These are phyloP conservation scores for Pseudois nayaur DNA, from an alignment of 2,113 vertebrate genomes.

Conservation along the genomic window DNA sequence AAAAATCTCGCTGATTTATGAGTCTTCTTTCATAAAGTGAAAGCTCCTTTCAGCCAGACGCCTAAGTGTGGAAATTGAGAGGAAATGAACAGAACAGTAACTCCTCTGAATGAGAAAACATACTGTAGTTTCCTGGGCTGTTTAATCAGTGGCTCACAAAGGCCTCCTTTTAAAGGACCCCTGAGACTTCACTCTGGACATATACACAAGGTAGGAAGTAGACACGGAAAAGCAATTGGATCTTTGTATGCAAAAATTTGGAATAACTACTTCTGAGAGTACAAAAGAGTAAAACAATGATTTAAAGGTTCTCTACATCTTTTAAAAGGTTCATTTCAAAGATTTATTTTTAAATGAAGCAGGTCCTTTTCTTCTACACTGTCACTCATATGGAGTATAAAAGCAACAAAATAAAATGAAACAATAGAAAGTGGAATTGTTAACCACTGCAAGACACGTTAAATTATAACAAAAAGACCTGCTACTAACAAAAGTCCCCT, in stretches of 20 bases:
- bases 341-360: slow-evolving; percentile 39
- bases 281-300: background rate
- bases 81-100: slow-evolving; percentile 6
- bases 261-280: background rate
- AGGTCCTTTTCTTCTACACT: background rate
- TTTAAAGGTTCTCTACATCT: background rate
- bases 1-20: slow-evolving; percentile 54
- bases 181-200: background rate
- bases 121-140: background rate
- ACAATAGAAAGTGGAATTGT: background rate
- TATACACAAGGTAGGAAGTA: background rate
- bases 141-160: slow-evolving; percentile 28
- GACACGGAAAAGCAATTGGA: slow-evolving; percentile 19
- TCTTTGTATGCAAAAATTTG: background rate
- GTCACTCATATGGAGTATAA: slow-evolving; percentile 33
- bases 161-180: background rate
- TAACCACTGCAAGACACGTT: slow-evolving; percentile 34
- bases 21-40: slow-evolving; percentile 47
- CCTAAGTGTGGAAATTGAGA: slow-evolving; percentile 6
- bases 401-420: slow-evolving; percentile 64
- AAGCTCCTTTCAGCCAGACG: slow-evolving; percentile 16
- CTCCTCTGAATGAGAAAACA: background rate
- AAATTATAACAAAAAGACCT: slow-evolving; percentile 56
- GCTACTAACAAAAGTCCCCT: slow-evolving; percentile 50
- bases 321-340: slow-evolving; percentile 44